Conservation (phyloP, 1,140 invertebrate species). For the Parapsyche elsis region DNA sequence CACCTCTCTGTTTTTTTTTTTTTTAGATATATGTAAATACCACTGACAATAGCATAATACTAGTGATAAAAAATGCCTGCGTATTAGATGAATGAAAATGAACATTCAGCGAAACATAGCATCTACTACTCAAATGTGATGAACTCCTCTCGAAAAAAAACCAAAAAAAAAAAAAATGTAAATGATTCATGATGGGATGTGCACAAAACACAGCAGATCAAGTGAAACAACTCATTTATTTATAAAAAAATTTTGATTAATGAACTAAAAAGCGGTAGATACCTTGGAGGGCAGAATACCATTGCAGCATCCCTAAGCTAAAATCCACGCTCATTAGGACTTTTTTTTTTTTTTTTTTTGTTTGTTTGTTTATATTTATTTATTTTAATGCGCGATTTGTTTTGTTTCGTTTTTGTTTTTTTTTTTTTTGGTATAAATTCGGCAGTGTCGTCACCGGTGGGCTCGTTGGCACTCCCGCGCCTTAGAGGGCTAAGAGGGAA, state of each 20-base stretch:
- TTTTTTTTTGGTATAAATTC: constrained; percentile 44
- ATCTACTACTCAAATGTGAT: constrained; percentile 42
- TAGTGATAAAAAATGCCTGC: neutral
- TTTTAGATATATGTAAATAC: neutral
- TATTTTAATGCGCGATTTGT: constrained; percentile 13
- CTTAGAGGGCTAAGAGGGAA: constrained; percentile 42
- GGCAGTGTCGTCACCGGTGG: constrained; percentile 44
- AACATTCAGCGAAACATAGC: constrained; percentile 49
- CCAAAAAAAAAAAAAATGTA: constrained; percentile 16
- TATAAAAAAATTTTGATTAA: constrained; percentile 32
- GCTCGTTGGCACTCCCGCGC: constrained; percentile 42
- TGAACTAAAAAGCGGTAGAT: constrained; percentile 53
- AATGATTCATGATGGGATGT: constrained; percentile 43
- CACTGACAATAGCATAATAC: neutral
- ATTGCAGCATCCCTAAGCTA: constrained; percentile 53
- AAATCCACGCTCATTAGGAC: constrained; percentile 49
- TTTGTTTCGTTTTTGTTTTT: constrained; percentile 37
- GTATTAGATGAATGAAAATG: constrained; percentile 12
- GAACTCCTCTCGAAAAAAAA: neutral
- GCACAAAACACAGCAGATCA: constrained; percentile 51
- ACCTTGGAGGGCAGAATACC: constrained; percentile 53
- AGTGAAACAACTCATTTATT: constrained; percentile 37
- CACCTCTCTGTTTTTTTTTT: constrained; percentile 32
- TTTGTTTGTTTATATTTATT: neutral
- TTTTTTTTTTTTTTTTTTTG: neutral